Evolutionary conservation across 2,888 invertebrate species (phyloP).

Genomic region (Polyploca ridens): DNA sequence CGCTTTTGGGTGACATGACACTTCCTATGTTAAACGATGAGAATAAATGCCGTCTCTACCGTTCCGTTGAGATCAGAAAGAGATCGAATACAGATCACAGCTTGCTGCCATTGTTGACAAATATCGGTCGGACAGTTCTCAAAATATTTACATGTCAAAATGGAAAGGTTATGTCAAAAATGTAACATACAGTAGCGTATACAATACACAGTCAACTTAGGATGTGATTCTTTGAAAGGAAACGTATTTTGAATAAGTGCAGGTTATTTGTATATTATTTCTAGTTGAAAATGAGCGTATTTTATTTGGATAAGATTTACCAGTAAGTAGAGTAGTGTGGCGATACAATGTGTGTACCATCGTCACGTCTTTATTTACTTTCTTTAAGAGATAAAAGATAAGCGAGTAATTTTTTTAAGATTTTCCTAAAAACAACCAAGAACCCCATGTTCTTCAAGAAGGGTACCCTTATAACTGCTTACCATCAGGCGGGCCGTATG

Average conservation of each 20-base stretch:
- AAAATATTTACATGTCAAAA: slow-evolving; percentile 53
- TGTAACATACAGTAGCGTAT: slow-evolving; percentile 37
- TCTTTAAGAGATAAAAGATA: slow-evolving; percentile 21
- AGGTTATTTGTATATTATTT: slow-evolving; percentile 4
- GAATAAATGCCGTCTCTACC: slow-evolving; percentile 21
- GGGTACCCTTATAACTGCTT: too few relatives aligned
- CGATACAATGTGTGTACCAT: slow-evolving; percentile 28
- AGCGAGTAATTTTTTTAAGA: not conserved
- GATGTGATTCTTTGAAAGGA: slow-evolving; percentile 11
- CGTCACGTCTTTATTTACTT: slow-evolving; percentile 33
- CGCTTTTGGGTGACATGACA: slow-evolving; percentile 59
- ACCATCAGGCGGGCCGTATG: too few relatives aligned
- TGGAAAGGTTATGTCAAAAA: slow-evolving; percentile 58
- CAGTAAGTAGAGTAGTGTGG: slow-evolving; percentile 7
- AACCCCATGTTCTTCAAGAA: too few relatives aligned
- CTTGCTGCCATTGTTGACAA: slow-evolving; percentile 28
- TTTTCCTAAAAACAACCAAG: too few relatives aligned
- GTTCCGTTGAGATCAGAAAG: slow-evolving; percentile 18
- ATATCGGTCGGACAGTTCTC: slow-evolving; percentile 39
- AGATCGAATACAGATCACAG: slow-evolving; percentile 20
- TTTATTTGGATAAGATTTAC: slow-evolving; percentile 13
- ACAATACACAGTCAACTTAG: slow-evolving; percentile 13
- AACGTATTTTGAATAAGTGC: slow-evolving; percentile 3
- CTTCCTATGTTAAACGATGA: slow-evolving; percentile 31
- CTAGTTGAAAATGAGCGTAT: slow-evolving; percentile 1